These are phyloP conservation scores for Ornithoptera alexandrae DNA, from an alignment of 2,888 invertebrate species.

Conservation along the genomic window DNA sequence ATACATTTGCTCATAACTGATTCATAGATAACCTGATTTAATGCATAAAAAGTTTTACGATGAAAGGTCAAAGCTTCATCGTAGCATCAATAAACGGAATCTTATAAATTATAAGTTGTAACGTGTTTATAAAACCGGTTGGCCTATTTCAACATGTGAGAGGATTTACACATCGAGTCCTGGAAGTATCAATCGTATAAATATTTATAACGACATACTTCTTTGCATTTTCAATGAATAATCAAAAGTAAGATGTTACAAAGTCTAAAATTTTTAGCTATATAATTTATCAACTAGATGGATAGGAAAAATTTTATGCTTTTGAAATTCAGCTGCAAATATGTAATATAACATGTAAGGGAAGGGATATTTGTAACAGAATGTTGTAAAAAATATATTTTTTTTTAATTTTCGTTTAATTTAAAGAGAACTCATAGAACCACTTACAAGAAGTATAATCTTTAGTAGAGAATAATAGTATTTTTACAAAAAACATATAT, in stretches of 20 bases:
- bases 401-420: too few species aligned
- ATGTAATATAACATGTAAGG: too few species aligned
- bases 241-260: neutral
- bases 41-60: conserved; percentile 25
- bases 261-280: neutral
- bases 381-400: too few species aligned
- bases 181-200: conserved; percentile 14
- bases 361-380: too few species aligned
- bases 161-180: conserved; percentile 21
- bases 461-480: too few species aligned
- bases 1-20: conserved; percentile 17
- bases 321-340: too few species aligned
- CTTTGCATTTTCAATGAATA: neutral
- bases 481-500: too few species aligned
- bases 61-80: conserved; percentile 26
- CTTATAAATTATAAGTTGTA: conserved; percentile 22
- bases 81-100: conserved; percentile 24
- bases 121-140: conserved; percentile 24
- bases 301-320: too few species aligned
- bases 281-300: too few species aligned
- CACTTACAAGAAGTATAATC: too few species aligned
- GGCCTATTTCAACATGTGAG: conserved; percentile 22
- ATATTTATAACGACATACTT: neutral
- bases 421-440: too few species aligned
- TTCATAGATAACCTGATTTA: conserved; percentile 25